A percentile compares a stretch with the other conserved stretches of the same genome.
Evolutionary conservation across 2,888 invertebrate genomes (phyloP).

Genomic region (Tyria jacobaeae): DNA sequence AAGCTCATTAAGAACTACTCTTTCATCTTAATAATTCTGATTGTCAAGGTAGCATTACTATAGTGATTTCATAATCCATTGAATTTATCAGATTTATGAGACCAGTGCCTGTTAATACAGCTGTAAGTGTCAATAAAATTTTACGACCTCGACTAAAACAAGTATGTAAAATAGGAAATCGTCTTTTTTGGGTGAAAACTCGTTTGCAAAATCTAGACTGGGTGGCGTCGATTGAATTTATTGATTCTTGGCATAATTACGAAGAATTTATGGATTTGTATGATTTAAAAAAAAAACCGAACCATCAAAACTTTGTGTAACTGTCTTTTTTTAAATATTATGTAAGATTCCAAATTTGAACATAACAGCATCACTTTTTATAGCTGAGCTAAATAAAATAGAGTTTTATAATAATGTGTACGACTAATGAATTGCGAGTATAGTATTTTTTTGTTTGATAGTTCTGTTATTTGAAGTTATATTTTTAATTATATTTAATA

Average conservation of each 20-base stretch:
- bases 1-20: background rate
- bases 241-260: slow-evolving; percentile 46
- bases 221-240: slow-evolving; percentile 77
- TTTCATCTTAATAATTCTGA: slow-evolving; percentile 33
- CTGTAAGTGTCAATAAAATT: slow-evolving; percentile 81
- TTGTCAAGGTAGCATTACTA: slow-evolving; percentile 59
- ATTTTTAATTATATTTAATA: slow-evolving; percentile 9
- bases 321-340: background rate
- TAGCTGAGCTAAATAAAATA: background rate
- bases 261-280: slow-evolving; percentile 39
- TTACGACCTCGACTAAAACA: slow-evolving; percentile 76
- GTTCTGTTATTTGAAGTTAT: background rate
- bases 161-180: slow-evolving; percentile 73
- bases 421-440: background rate
- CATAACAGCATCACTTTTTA: too few relatives aligned
- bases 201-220: slow-evolving; percentile 75
- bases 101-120: slow-evolving; percentile 73
- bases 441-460: too few relatives aligned
- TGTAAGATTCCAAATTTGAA: background rate
- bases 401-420: too few relatives aligned
- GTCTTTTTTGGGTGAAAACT: slow-evolving; percentile 67
- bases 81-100: slow-evolving; percentile 73
- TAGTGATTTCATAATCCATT: slow-evolving; percentile 65
- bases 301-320: slow-evolving; percentile 19
- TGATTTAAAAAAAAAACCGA: slow-evolving; percentile 22